Evolutionary conservation across 2,888 invertebrate genomes (phyloP).

Genomic region (Dexiosoma caninum): DNA sequence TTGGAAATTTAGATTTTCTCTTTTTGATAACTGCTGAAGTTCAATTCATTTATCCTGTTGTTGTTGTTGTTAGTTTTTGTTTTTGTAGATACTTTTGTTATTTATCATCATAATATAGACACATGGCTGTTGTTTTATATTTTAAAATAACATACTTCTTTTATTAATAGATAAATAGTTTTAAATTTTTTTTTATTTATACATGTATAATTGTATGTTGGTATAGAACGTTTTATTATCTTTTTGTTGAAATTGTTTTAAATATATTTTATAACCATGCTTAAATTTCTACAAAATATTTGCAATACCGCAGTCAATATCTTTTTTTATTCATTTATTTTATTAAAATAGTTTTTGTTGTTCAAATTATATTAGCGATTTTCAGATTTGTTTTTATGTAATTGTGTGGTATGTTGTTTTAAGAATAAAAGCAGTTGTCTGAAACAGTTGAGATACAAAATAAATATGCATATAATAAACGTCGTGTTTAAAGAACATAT

Average conservation of each 20-base stretch:
- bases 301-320: constrained; percentile 75
- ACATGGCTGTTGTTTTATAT: constrained; percentile 38
- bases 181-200: neutral
- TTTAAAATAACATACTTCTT: constrained; percentile 30
- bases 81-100: constrained; percentile 16
- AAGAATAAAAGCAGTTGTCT: neutral
- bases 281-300: constrained; percentile 77
- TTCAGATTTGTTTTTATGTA: constrained; percentile 36
- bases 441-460: neutral
- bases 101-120: constrained; percentile 51
- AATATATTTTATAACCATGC: constrained; percentile 67
- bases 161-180: constrained; percentile 13
- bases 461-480: too few species aligned
- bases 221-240: constrained; percentile 52
- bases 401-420: constrained; percentile 11
- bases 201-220: constrained; percentile 55
- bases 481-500: too few species aligned
- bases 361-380: constrained; percentile 44
- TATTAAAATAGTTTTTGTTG: constrained; percentile 62
- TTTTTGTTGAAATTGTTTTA: constrained; percentile 37
- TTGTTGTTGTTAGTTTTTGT: neutral
- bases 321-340: constrained; percentile 21
- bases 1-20: neutral
- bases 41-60: neutral
- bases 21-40: neutral